These are phyloP conservation scores for Elaphurus davidianus DNA, from an alignment of 2,113 vertebrate species.

Conservation along the genomic window DNA sequence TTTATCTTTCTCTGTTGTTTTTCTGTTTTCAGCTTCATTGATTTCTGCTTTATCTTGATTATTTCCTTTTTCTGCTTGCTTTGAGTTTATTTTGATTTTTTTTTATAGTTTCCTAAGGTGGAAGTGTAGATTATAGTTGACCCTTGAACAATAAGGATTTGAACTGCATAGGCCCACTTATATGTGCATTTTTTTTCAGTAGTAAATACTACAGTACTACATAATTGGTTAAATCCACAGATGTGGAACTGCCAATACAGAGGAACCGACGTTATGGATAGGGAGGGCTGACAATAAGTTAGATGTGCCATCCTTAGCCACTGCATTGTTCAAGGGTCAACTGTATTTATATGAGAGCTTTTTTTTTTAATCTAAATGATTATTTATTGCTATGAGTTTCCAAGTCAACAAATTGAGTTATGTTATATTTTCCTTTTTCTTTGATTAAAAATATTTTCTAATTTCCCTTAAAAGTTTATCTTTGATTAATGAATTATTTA, in stretches of 20 bases:
- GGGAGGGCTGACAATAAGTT: neutral
- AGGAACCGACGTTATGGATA: neutral
- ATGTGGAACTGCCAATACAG: neutral
- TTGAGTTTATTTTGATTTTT: constrained; percentile 11
- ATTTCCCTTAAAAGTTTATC: constrained; percentile 16
- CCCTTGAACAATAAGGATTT: neutral
- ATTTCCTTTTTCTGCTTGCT: constrained; percentile 16
- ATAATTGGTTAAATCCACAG: neutral
- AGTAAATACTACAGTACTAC: neutral
- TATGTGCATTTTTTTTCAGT: neutral
- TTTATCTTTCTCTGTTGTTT: constrained; percentile 5
- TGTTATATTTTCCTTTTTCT: constrained; percentile 18
- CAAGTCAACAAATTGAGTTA: neutral
- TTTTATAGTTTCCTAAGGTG: neutral
- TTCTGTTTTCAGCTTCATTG: neutral
- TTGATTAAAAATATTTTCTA: neutral
- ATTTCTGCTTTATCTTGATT: neutral
- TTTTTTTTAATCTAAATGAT: neutral
- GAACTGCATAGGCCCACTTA: neutral
- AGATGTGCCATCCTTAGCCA: neutral
- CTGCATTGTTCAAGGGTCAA: neutral
- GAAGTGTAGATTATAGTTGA: neutral
- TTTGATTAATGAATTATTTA: constrained; percentile 38
- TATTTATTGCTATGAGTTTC: constrained; percentile 20
- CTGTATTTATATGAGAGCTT: neutral